Percentiles rank a stretch among this genome's conserved stretches.
Evolutionary conservation across 2,797 vertebrate genomes (phyloP).

Genomic region (Sphenodon punctatus): DNA sequence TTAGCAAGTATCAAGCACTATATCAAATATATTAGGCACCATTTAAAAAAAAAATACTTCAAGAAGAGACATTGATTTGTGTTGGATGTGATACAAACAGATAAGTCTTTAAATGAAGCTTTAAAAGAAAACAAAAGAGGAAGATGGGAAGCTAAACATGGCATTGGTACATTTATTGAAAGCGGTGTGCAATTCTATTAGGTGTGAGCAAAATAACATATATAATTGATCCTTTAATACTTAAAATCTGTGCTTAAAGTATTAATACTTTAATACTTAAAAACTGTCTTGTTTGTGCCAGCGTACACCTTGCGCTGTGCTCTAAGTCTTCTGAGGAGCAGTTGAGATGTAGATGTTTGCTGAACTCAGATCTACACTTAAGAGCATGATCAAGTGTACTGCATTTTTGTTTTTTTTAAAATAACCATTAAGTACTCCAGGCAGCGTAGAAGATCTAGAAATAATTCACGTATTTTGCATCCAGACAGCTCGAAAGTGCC

Average conservation of each 20-base stretch:
- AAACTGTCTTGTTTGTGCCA: too few relatives aligned
- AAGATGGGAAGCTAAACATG: background rate
- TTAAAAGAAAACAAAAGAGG: background rate
- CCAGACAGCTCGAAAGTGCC: background rate
- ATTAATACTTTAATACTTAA: too few relatives aligned
- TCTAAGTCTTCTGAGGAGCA: too few relatives aligned
- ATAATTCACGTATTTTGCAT: background rate
- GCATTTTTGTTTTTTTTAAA: background rate
- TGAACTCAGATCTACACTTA: background rate
- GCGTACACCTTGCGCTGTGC: too few relatives aligned
- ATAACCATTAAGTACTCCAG: background rate
- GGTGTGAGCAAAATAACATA: background rate
- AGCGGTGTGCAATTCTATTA: background rate
- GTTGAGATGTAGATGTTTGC: background rate
- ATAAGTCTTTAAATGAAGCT: background rate
- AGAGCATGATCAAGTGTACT: background rate
- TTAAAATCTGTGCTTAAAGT: too few relatives aligned
- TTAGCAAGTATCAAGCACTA: background rate
- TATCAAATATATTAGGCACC: background rate
- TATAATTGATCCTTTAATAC: background rate
- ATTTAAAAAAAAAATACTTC: background rate
- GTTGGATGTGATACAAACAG: background rate
- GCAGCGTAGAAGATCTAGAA: background rate
- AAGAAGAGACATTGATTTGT: constrained; percentile 1
- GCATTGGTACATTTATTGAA: background rate